phyloP scores from a whole-genome alignment of 2,113 vertebrate genomes.

The Sinocyclocheilus anshuiensis region DNA sequence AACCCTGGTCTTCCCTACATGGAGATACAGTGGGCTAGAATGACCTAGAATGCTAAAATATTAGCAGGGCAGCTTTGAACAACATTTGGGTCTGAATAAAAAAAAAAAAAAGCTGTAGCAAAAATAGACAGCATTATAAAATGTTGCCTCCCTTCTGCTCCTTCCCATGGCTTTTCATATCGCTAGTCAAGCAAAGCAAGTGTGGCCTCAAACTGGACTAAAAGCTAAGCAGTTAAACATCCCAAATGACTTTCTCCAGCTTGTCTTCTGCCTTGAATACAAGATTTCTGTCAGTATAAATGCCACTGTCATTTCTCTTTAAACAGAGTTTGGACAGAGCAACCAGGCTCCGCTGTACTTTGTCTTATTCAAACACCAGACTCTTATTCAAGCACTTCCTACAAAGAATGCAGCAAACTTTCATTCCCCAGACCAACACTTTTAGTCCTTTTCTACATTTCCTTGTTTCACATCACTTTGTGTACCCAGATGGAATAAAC shows the following conservation, averaged over 20 bases:
- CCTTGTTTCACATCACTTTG: slow-evolving; percentile 19
- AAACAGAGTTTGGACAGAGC: neutral
- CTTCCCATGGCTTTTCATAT: neutral
- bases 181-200: neutral
- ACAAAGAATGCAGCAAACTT: neutral
- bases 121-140: slow-evolving; percentile 11
- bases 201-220: neutral
- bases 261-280: neutral
- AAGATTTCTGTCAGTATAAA: neutral
- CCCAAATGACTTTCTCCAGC: neutral
- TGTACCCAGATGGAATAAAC: slow-evolving; percentile 34
- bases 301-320: neutral
- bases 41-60: slow-evolving; percentile 12
- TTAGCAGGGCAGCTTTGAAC: slow-evolving; percentile 11
- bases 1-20: neutral
- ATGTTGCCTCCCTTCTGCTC: neutral
- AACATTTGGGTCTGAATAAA: neutral
- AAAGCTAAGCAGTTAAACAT: neutral
- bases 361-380: neutral
- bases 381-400: neutral
- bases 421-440: neutral
- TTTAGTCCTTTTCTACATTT: slow-evolving; percentile 5
- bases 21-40: neutral
- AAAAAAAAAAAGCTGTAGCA: neutral
- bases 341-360: neutral